Evolutionary conservation across 2,113 vertebrate species (phyloP), one percentile per base, ranked within the genome.

Genomic region (Archilochus colubris): DNA sequence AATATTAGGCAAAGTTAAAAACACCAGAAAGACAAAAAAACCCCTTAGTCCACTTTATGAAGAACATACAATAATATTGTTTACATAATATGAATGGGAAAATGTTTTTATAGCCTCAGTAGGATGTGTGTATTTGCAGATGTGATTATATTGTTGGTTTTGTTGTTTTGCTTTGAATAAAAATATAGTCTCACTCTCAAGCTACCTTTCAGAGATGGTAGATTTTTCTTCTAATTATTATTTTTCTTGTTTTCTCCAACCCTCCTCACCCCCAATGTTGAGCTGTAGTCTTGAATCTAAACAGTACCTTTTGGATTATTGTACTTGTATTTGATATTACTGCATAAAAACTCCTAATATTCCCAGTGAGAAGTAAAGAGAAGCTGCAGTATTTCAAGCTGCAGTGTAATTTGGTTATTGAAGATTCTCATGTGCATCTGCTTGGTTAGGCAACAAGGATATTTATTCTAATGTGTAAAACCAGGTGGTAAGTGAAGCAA

Each of bases 181-280:
- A 33, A 33, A 33, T 33, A 33, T 33, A 33, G 33, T 33, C 1
- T 73, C 6, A 5, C 77, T 78, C 22, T 74, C 24, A 78, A 76
- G 25, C 27, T 24, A 59, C 3, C 3, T 55, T 76, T 89, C 54
- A 54, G 70, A 89, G 36, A 38, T 9, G 18, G 33, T 33, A 46
- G 28, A 15, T 28, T 18, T 33, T 58, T 40, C 68, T 50, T 1
- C 48, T 14, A 3, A 20, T 62, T 31, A 2, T 14, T 33, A 1
- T 61, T 24, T 61, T 73, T 43, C 4, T 50, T 2, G 20, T 90
- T 86, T 44, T 62, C 12, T 93, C 83, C 53, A 82, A 14, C 4
- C 7, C 2, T 2, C 1, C 2, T 69, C 0, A 1, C 10, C 7
- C 36, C 28, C 13, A 78, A 4, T 15, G 19, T 73, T 66, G 61